Evolutionary conservation across 2,113 vertebrate genomes (phyloP), one percentile per base, ranked within the genome.

Genomic region (Callipepla californica): DNA sequence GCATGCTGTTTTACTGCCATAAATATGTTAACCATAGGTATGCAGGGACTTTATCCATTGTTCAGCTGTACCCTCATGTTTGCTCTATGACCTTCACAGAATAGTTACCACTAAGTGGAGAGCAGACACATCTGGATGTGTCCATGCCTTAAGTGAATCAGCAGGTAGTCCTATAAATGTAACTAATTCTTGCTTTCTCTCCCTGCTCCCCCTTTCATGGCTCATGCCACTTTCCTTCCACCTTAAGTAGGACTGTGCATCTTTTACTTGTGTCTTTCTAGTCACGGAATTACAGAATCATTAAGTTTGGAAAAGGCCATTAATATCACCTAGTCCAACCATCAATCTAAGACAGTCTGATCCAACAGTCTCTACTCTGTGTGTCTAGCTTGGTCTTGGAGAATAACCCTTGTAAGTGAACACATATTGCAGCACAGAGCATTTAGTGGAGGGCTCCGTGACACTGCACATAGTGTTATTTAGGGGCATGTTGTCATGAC

Each of bases 111-210:
- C 50, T 32, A 77, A 80, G 34, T 40, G 57, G 17, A 26, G 28
- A 92, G 40, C 58, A 77, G 55, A 69, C 67, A 50, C 2, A 0
- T 77, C 42, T 77, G 68, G 48, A 85, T 70, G 55, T 18, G 18
- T 69, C 80, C 55, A 18, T 67, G 63, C 78, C 77, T 85, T 0
- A 1, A 59, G 89, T 2, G 1, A 77, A 38, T 76, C 67, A 87
- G 22, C 0, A 1, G 70, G 26, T 0, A 1, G 89, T 79, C 55
- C 81, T 68, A 85, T 42, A 76, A 79, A 91, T 50, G 11, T 21
- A 89, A 62, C 44, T 74, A 84, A 40, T 80, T 80, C 53, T 91
- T 50, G 68, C 21, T 50, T 85, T 57, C 66, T 90, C 59, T 81
- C 63, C 81, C 68, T 62, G 20, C 45, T 74, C 8, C 19, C 9